phyloP scores from a whole-genome alignment of 2,888 invertebrate genomes.

The Tineola bisselliella region DNA sequence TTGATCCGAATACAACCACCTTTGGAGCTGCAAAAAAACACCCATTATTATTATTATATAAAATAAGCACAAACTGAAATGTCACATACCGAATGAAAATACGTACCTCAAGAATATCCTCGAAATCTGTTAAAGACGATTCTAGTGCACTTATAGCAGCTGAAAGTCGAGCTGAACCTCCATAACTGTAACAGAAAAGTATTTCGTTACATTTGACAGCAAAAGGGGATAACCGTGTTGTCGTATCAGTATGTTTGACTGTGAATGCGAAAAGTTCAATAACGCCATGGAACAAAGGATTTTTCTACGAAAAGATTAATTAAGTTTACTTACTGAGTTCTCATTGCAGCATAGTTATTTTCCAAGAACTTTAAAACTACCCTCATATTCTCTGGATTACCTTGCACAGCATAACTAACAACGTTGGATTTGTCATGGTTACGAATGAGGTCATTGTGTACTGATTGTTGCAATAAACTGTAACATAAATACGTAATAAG shows the following conservation, averaged over 20 bases:
- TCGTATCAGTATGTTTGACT: too few relatives aligned
- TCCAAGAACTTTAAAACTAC: constrained; percentile 63
- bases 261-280: too few relatives aligned
- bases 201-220: too few relatives aligned
- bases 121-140: constrained; percentile 36
- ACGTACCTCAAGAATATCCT: constrained; percentile 32
- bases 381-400: constrained; percentile 63
- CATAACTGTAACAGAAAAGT: constrained; percentile 32
- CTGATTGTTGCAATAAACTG: constrained; percentile 60
- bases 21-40: constrained; percentile 45
- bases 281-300: too few relatives aligned
- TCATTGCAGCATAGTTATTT: constrained; percentile 29
- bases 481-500: constrained; percentile 15
- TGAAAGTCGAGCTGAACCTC: constrained; percentile 40
- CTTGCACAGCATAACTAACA: constrained; percentile 59
- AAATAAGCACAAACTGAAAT: too few relatives aligned
- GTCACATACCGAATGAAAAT: too few relatives aligned
- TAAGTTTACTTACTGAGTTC: constrained; percentile 29
- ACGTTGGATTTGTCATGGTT: constrained; percentile 55
- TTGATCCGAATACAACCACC: constrained; percentile 42
- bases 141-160: constrained; percentile 33
- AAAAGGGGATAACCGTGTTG: too few relatives aligned
- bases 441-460: constrained; percentile 52
- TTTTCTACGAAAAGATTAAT: too few relatives aligned
- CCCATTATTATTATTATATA: too few relatives aligned